A percentile compares a stretch with the other conserved stretches of the same genome.
These are phyloP conservation scores for Theodoxus fluviatilis DNA, from an alignment of 2,888 invertebrate species.

Conservation along the genomic window DNA sequence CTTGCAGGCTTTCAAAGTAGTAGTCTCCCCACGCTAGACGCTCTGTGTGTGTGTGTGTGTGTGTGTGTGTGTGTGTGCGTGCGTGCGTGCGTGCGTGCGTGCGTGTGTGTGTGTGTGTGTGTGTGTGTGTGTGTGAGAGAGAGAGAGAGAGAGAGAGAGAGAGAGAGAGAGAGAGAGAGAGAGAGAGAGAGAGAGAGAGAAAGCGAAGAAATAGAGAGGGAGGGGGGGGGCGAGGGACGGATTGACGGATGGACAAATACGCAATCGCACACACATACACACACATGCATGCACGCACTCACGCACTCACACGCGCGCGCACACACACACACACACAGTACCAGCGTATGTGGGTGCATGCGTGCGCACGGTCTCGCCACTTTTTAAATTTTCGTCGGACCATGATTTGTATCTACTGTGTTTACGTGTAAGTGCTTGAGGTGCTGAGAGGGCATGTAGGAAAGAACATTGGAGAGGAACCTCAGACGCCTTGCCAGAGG, in stretches of 20 bases:
- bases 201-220: not conserved
- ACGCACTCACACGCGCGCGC: not conserved
- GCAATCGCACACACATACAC: not conserved
- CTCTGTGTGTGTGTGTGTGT: too few relatives aligned
- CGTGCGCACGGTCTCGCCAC: too few relatives aligned
- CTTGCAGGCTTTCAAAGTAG: too few relatives aligned
- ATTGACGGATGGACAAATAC: not conserved
- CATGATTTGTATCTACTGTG: too few relatives aligned
- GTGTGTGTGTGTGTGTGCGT: not conserved
- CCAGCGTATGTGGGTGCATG: too few relatives aligned
- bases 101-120: not conserved
- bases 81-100: conserved; percentile 8
- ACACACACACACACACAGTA: not conserved
- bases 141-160: not conserved
- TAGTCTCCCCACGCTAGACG: too few relatives aligned
- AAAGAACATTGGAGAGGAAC: too few relatives aligned
- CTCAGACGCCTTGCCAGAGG: too few relatives aligned
- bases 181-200: conserved; percentile 3
- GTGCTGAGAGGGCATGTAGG: too few relatives aligned
- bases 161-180: conserved; percentile 3
- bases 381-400: too few relatives aligned
- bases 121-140: not conserved
- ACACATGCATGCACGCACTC: not conserved
- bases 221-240: not conserved
- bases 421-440: too few relatives aligned